phyloP scores from a whole-genome alignment of 2,888 invertebrate genomes.

The Ectemnius continuus region DNA sequence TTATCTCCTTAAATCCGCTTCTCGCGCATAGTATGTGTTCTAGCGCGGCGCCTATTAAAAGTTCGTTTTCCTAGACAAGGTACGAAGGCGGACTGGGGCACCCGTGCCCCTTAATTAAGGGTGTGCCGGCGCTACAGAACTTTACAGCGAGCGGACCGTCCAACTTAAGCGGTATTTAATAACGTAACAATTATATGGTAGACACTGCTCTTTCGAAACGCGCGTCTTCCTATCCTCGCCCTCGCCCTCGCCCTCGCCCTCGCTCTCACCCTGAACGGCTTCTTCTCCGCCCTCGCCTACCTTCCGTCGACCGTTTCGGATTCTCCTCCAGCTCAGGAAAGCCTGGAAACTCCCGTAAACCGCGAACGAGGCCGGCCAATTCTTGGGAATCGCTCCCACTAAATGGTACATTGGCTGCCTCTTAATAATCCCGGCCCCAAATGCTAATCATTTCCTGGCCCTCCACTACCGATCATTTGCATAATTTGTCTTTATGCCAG shows the following conservation, averaged over 20 bases:
- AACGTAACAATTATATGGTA: slow-evolving; percentile 77
- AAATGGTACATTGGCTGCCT: no score
- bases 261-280: background rate
- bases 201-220: slow-evolving; percentile 67
- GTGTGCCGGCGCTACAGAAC: slow-evolving; percentile 56
- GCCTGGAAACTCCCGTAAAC: background rate
- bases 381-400: background rate
- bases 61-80: slow-evolving; percentile 66
- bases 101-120: slow-evolving; percentile 65
- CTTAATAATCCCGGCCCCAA: no score
- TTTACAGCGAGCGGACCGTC: slow-evolving; percentile 55
- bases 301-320: background rate
- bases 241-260: background rate
- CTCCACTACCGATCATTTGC: no score
- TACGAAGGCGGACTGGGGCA: slow-evolving; percentile 58
- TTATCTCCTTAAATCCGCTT: slow-evolving; percentile 59
- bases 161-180: slow-evolving; percentile 76
- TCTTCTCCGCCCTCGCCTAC: slow-evolving; percentile 26
- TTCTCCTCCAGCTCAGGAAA: background rate
- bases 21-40: slow-evolving; percentile 16
- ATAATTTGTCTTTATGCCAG: no score
- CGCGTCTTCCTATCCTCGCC: slow-evolving; percentile 35
- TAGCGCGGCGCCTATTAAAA: slow-evolving; percentile 65
- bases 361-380: background rate
- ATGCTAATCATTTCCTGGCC: no score